Percentiles rank a stretch among this genome's conserved stretches.
Conservation (phyloP, 1,140 invertebrate species). For the Subanguina moxae region DNA sequence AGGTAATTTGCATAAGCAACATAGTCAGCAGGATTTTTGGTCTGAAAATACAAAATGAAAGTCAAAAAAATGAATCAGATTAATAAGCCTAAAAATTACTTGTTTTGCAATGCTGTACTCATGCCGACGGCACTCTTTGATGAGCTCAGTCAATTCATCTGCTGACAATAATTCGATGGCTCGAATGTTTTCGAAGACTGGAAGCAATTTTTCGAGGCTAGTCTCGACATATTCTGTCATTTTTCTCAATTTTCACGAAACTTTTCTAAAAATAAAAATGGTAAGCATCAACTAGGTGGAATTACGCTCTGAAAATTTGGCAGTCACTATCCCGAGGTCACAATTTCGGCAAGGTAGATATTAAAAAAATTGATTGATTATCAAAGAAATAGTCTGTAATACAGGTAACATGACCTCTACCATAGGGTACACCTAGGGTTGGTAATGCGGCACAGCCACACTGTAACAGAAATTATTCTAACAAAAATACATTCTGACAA, state of each 20-base stretch:
- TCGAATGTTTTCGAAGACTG: constrained; percentile 5
- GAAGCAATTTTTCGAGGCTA: neutral
- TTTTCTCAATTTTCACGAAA: neutral
- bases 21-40: constrained; percentile 37
- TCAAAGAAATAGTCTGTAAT: too few species aligned
- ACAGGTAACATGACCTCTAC: too few species aligned
- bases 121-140: constrained; percentile 8
- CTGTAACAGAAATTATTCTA: too few species aligned
- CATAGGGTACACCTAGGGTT: too few species aligned
- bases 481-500: too few species aligned
- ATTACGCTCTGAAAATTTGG: too few species aligned
- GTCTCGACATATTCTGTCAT: neutral
- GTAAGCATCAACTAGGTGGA: too few species aligned
- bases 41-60: constrained; percentile 27
- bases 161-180: constrained; percentile 25
- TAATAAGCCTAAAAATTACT: constrained; percentile 4
- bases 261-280: too few species aligned
- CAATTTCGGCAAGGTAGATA: too few species aligned
- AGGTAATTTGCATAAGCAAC: constrained; percentile 34
- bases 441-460: too few species aligned
- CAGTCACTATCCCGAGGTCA: too few species aligned
- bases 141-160: constrained; percentile 57
- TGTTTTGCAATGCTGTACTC: constrained; percentile 7
- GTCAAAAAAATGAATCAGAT: neutral
- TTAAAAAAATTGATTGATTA: too few species aligned